Evolutionary conservation across 2,888 invertebrate species (phyloP), one percentile per base, ranked within the genome.

Genomic region (Agonopterix subpropinquella): DNA sequence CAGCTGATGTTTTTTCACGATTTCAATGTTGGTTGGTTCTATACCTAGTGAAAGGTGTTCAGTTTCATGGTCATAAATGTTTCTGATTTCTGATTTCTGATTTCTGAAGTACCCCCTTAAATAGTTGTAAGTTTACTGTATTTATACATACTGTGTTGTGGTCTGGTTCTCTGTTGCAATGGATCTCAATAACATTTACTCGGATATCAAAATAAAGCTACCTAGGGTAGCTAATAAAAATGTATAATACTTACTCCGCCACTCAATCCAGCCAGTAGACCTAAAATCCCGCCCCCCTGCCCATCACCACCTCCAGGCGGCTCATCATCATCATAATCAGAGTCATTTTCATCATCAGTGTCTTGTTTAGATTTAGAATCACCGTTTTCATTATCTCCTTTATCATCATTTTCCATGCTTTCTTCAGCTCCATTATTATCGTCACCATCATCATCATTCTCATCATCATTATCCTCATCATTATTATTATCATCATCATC

Each of bases 271-370:
- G 86, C 85, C 2, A 89, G 58, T 0, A 89, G 55, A 4, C 89
- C 89, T 37, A 89, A 65, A 49, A 89, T 59, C 0, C 89, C 89
- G 8, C 89, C 89, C 9, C 89, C 89, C 48, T 80, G 73, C 0
- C 88, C 89, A 48, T 88, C 89, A 1, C 87, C 86, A 13, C 69
- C 70, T 9, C 61, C 78, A 0, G 80, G 79, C 0, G 81, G 81
- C 54, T 89, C 89, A 52, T 88, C 84, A 37, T 72, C 77, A 58
- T 83, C 80, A 28, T 28, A 28, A 36, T 77, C 73, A 51, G 72
- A 73, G 36, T 73, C 65, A 41, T 72, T 64, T 47, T 67, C 61
- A 43, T 62, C 67, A 11, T 9, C 11, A n/a, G 49, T 36, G 36
- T 49, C 45, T 18, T 53, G 54, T 44, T 51, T 47, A 15, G 46